Percentiles rank a stretch among this genome's conserved stretches.
Conservation (phyloP, 2,113 vertebrate genomes). For the Noctilio leporinus region DNA sequence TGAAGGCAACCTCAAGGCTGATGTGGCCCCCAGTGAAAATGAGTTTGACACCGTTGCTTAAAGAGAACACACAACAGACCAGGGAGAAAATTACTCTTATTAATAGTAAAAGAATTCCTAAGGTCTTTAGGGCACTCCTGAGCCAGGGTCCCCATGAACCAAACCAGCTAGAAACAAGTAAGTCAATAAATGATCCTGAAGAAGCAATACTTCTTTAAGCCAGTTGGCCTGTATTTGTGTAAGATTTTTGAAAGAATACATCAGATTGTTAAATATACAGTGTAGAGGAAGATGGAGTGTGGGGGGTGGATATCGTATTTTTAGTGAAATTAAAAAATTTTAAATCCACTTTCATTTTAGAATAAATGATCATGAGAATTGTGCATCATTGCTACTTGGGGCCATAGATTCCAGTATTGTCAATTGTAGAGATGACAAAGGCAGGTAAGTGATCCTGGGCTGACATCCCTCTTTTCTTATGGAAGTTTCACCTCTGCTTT, state of each 20-base stretch:
- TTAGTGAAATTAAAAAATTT: background rate
- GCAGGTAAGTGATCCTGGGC: conserved; percentile 80
- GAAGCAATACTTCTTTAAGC: background rate
- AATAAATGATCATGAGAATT: conserved; percentile 92
- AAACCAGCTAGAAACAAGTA: background rate
- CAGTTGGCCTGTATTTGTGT: background rate
- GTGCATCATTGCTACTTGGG: conserved; percentile 91
- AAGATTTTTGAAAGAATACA: background rate
- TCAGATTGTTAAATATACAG: background rate
- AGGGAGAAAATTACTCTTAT: background rate
- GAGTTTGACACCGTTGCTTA: no score
- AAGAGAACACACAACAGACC: background rate
- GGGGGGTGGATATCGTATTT: background rate
- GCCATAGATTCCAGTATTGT: conserved; percentile 91
- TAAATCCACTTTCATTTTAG: conserved; percentile 74
- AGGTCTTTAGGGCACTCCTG: background rate
- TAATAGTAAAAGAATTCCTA: background rate
- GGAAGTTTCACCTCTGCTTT: background rate
- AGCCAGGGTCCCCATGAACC: background rate
- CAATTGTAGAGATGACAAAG: conserved; percentile 90
- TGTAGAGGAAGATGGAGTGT: background rate
- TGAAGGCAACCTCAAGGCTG: no score
- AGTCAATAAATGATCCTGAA: background rate
- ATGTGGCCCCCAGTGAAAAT: no score
- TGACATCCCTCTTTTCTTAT: background rate